These are phyloP conservation scores for Nasonovia ribisnigri DNA, from an alignment of 2,888 invertebrate species.

Conservation along the genomic window DNA sequence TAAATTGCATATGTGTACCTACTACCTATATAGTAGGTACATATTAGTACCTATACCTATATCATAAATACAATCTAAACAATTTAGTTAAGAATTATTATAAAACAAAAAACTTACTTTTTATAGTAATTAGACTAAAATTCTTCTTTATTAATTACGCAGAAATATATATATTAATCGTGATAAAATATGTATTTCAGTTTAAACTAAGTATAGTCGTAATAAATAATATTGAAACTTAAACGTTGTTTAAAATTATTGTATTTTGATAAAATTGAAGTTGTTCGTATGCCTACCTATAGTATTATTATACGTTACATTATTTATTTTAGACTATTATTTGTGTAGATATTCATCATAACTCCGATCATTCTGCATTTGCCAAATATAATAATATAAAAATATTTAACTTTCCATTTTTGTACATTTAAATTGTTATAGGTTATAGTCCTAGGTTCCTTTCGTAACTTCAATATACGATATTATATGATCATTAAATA, in stretches of 20 bases:
- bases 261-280: background rate
- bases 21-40: no score
- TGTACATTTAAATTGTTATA: background rate
- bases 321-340: background rate
- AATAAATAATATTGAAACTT: no score
- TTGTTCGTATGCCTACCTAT: background rate
- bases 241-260: background rate
- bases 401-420: background rate
- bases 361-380: background rate
- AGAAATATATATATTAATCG: no score
- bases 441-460: no score
- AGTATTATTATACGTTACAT: background rate
- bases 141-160: background rate
- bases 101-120: background rate
- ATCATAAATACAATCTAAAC: background rate
- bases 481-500: background rate
- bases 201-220: no score
- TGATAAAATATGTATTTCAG: no score
- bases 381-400: background rate
- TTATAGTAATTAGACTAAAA: background rate
- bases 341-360: background rate
- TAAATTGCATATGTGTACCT: background rate
- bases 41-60: background rate
- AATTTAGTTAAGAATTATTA: background rate
- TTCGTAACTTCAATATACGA: background rate